Conservation (phyloP, 2,888 invertebrate genomes). For the Euplagia quadripunctaria region DNA sequence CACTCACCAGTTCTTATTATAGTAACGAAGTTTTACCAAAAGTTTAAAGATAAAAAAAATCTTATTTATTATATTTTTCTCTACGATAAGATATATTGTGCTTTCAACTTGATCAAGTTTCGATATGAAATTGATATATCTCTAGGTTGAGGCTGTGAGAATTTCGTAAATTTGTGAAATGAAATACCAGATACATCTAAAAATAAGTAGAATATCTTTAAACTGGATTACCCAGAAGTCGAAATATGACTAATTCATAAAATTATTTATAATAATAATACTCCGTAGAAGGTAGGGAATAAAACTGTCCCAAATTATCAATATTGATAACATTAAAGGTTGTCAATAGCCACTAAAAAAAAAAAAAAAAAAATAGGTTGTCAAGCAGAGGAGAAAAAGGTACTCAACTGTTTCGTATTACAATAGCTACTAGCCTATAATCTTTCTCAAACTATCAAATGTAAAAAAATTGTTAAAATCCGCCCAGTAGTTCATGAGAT, state of each 20-base stretch:
- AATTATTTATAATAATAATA: background rate
- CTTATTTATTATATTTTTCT: background rate
- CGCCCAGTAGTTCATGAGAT: too few species aligned
- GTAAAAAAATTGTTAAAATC: too few species aligned
- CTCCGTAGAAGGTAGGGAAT: background rate
- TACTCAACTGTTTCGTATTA: too few species aligned
- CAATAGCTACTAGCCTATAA: too few species aligned
- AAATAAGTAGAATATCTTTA: background rate
- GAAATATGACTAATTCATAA: background rate
- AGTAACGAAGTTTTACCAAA: background rate
- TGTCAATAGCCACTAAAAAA: too few species aligned
- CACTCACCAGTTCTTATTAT: background rate
- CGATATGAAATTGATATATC: slow-evolving; percentile 1
- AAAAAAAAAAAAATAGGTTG: too few species aligned
- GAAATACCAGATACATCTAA: slow-evolving; percentile 1
- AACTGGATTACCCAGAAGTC: background rate
- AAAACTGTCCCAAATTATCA: too few species aligned
- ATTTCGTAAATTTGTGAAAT: background rate
- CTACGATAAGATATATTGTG: background rate
- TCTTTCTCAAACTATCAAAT: too few species aligned
- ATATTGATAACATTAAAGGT: too few species aligned
- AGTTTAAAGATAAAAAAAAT: too few species aligned
- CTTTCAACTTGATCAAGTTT: background rate
- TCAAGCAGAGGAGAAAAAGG: too few species aligned
- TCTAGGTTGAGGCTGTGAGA: slow-evolving; percentile 7